Evolutionary conservation across 2,797 vertebrate species (phyloP).

Genomic region (Tapera naevia): DNA sequence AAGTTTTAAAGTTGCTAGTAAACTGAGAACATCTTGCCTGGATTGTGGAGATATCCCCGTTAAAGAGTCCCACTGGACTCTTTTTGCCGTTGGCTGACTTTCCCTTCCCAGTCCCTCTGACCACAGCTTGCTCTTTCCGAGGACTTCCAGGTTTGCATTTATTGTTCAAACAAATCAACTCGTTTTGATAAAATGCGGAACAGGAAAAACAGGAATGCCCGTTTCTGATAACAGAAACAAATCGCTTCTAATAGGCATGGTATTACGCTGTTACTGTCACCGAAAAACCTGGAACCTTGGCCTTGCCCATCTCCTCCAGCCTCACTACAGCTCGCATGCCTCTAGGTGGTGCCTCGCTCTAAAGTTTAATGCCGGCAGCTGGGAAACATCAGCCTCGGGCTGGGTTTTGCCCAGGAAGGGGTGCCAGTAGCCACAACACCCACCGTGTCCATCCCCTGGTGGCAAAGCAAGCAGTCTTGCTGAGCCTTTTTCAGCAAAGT

Average conservation of each 20-base stretch:
- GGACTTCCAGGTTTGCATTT: background rate
- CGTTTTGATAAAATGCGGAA: background rate
- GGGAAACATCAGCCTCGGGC: background rate
- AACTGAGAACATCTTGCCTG: background rate
- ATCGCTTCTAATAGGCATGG: fast-evolving
- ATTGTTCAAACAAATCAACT: background rate
- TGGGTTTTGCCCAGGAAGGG: background rate
- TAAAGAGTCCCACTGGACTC: background rate
- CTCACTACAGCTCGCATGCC: constrained; percentile 21
- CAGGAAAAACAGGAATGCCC: background rate
- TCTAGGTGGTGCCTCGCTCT: constrained; percentile 74
- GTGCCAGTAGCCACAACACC: background rate
- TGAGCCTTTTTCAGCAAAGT: background rate
- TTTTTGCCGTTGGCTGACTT: background rate
- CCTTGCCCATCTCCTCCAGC: background rate
- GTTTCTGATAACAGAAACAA: too few species aligned
- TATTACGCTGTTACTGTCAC: fast-evolving
- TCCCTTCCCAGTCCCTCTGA: background rate
- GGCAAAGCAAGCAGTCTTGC: background rate
- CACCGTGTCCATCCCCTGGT: background rate
- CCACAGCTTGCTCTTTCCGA: background rate
- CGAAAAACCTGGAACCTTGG: background rate
- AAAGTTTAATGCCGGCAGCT: background rate
- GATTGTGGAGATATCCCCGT: background rate
- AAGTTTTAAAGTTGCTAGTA: background rate